Evolutionary conservation across 2,888 invertebrate genomes (phyloP).

Genomic region (Drymonia ruficornis): DNA sequence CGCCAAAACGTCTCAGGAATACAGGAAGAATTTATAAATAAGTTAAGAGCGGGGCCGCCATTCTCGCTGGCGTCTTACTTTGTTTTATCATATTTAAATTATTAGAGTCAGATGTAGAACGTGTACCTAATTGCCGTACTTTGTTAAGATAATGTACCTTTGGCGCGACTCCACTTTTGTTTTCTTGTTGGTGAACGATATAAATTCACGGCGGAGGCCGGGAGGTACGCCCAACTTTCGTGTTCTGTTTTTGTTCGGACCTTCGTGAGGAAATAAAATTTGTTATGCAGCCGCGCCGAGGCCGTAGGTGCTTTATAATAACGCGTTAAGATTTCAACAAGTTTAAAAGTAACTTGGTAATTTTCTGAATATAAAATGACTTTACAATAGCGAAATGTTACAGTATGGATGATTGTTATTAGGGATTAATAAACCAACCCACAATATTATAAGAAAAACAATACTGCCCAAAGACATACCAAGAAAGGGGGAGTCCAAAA

Average conservation of each 20-base stretch:
- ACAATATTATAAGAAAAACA: no score
- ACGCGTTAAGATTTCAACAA: conserved; percentile 36
- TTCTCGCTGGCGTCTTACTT: conserved; percentile 78
- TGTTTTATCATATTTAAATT: conserved; percentile 85
- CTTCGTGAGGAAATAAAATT: conserved; percentile 69
- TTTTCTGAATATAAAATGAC: conserved; percentile 25
- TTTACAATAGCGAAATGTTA: conserved; percentile 14
- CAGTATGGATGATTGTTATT: no score
- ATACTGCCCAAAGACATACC: no score
- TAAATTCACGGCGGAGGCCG: conserved; percentile 77
- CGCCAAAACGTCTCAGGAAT: conserved; percentile 60
- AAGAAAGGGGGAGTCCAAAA: no score
- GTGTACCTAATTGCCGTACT: conserved; percentile 85
- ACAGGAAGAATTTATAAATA: conserved; percentile 82
- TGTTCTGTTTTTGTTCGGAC: conserved; percentile 80
- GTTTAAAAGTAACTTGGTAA: conserved; percentile 30
- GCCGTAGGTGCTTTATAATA: conserved; percentile 63
- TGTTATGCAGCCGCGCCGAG: conserved; percentile 69
- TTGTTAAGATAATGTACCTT: conserved; percentile 85
- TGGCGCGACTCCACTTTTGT: conserved; percentile 83
- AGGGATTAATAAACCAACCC: no score
- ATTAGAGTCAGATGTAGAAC: conserved; percentile 85
- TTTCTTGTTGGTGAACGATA: conserved; percentile 80
- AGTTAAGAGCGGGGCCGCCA: conserved; percentile 76
- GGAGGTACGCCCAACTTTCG: conserved; percentile 75